Base-by-base conservation (phyloP, 2,888 invertebrate species). In the Nysson spinosus region DNA sequence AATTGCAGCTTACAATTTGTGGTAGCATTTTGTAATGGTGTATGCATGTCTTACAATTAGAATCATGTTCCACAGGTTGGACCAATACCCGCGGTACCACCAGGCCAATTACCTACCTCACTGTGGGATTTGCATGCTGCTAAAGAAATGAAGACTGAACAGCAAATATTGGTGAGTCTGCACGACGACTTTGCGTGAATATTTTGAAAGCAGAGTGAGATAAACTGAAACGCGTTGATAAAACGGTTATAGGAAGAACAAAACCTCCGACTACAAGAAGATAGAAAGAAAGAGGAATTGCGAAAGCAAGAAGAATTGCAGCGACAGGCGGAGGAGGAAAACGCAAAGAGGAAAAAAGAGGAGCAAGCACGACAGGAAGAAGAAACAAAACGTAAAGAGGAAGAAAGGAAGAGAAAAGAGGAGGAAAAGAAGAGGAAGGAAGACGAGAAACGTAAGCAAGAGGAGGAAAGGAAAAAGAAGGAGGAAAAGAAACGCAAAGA, bases 401-500 rank as follows among this genome's bases (percentile, higher is more conserved):
- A 88, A 1, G 89, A 89, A 35, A 89, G 89, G 52, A 88, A 87
- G 64, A 83, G 88, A 24, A 88, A 89, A 67, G 89, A 89, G 62
- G 90, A 90, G 58, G 89, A 89, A 50, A 87, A 87, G 52, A 87
- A 85, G 77, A 82, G 87, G 69, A 86, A 85, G 55, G 85, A 88
- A 68, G 90, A 91, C 68, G 87, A 87, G n/a, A 90, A 89, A 63
- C 88, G 88, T 42, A 89, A 89, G 69, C 87, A 88, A 43, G 89
- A 89, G 60, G 90, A 90, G 64, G 90, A 90, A 54, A 85, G 86
- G 32, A 89, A 87, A 72, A 89, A 88, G 63, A 89, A 89, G 57
- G 90, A 90, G 60, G 90, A 90, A 56, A 88, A 88, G 75, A 87
- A 88, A 44, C 88, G 87, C 46, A 89, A 88, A 54, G 89, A 90